These are phyloP conservation scores for Vimba vimba DNA, from an alignment of 2,113 vertebrate species.

Conservation along the genomic window DNA sequence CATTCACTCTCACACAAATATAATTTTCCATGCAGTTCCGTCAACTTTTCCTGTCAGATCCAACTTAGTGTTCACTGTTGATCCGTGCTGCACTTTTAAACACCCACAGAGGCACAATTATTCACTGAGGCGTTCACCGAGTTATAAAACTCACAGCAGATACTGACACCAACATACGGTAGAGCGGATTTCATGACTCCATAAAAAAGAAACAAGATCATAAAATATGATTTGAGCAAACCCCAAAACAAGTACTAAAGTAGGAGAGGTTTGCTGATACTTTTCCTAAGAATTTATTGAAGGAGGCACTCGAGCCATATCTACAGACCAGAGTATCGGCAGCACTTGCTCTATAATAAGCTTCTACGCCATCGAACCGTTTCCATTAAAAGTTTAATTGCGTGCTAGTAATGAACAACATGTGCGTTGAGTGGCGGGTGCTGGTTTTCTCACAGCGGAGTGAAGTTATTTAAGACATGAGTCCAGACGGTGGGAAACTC, in stretches of 20 bases:
- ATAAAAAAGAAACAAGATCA: neutral
- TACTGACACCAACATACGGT: conserved; percentile 5
- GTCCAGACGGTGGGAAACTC: conserved; percentile 17
- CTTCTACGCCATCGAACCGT: neutral
- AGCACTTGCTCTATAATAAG: neutral
- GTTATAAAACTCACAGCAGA: neutral
- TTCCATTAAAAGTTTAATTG: conserved; percentile 17
- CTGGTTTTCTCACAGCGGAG: neutral
- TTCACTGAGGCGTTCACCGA: neutral
- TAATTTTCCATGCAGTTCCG: neutral
- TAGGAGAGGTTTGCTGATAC: no score
- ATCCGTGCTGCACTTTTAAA: neutral
- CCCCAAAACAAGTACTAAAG: no score
- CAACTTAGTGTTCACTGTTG: neutral
- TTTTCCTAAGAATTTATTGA: no score
- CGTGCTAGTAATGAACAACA: neutral
- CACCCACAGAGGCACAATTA: conserved; percentile 10
- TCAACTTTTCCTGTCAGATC: conserved; percentile 15
- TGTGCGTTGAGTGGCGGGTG: neutral
- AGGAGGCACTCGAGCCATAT: no score
- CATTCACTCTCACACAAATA: neutral
- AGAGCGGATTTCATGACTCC: neutral
- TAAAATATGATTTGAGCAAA: neutral
- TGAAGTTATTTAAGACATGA: neutral
- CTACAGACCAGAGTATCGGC: no score